These are phyloP conservation scores for Coleophora deauratella DNA, from an alignment of 2,888 invertebrate species.

Conservation along the genomic window DNA sequence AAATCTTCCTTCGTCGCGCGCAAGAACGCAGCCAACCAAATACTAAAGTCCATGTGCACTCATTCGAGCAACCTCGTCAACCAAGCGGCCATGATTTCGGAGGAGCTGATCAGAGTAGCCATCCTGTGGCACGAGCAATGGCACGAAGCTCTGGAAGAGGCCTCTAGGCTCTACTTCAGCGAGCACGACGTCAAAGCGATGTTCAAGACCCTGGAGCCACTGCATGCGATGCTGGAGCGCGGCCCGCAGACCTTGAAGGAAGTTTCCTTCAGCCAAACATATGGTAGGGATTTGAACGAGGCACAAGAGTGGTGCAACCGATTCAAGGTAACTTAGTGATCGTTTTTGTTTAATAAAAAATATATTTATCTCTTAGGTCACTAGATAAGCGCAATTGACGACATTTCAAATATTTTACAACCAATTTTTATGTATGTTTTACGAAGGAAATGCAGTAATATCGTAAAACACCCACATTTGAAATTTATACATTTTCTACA, in stretches of 20 bases:
- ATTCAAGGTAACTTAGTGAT: constrained; percentile 74
- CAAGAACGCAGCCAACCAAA: constrained; percentile 93
- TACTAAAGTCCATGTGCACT: constrained; percentile 96
- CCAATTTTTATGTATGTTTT: background rate
- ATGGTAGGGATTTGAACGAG: constrained; percentile 94
- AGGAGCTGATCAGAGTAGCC: constrained; percentile 97
- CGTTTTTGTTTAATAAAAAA: background rate
- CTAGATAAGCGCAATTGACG: background rate
- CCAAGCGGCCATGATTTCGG: constrained; percentile 97
- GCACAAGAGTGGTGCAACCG: constrained; percentile 97
- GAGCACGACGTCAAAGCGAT: constrained; percentile 97
- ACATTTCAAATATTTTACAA: background rate
- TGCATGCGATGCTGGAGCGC: constrained; percentile 94
- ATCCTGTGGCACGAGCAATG: constrained; percentile 99
- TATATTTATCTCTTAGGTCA: background rate
- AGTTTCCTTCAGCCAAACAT: constrained; percentile 96
- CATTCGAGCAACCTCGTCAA: constrained; percentile 93
- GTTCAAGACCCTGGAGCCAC: constrained; percentile 95
- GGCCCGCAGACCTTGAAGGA: constrained; percentile 98
- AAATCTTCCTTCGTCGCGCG: constrained; percentile 92
- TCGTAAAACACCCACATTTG: too few species aligned
- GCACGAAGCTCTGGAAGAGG: constrained; percentile 98
- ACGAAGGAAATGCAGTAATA: too few species aligned
- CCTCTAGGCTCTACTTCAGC: constrained; percentile 93
- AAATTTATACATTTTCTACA: too few species aligned